phyloP scores from a whole-genome alignment of 92 coral and sea anemone genomes.

The Epizoanthus stellaris region DNA sequence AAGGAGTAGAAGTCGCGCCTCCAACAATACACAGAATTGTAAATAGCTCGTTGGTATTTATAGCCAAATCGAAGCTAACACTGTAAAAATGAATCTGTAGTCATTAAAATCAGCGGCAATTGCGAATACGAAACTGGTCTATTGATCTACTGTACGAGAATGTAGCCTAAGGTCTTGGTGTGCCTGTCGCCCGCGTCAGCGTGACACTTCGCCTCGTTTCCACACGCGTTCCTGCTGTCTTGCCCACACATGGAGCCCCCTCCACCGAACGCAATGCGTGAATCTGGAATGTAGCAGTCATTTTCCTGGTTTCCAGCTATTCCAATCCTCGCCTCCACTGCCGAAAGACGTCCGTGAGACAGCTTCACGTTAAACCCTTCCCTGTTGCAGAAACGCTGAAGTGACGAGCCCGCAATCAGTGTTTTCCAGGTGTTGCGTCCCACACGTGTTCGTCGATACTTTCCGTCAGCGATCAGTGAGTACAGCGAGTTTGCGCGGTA shows the following conservation, averaged over 20 bases:
- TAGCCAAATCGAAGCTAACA: no score
- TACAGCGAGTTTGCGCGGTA: conserved; percentile 51
- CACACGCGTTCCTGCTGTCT: conserved; percentile 42
- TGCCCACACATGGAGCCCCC: conserved; percentile 51
- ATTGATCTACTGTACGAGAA: conserved; percentile 39
- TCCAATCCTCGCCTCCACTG: conserved; percentile 57
- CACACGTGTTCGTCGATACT: conserved; percentile 25
- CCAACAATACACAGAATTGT: no score
- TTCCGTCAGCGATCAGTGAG: conserved; percentile 60
- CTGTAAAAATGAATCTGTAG: no score
- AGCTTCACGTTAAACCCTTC: conserved; percentile 52
- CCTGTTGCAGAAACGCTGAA: conserved; percentile 48
- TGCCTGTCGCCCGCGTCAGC: conserved; percentile 51
- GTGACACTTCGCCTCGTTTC: conserved; percentile 55
- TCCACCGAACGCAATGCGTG: conserved; percentile 56
- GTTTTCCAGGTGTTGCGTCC: conserved; percentile 57
- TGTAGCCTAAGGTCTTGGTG: conserved; percentile 50
- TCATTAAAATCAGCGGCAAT: no score
- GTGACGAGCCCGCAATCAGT: conserved; percentile 41
- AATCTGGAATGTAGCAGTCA: conserved; percentile 38
- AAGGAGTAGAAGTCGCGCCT: no score
- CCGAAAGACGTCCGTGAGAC: background rate
- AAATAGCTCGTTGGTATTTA: no score
- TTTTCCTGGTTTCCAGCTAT: conserved; percentile 49
- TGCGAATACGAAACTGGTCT: no score